Base-by-base conservation (phyloP, 1,140 invertebrate genomes). In the Agrilus planipennis region DNA sequence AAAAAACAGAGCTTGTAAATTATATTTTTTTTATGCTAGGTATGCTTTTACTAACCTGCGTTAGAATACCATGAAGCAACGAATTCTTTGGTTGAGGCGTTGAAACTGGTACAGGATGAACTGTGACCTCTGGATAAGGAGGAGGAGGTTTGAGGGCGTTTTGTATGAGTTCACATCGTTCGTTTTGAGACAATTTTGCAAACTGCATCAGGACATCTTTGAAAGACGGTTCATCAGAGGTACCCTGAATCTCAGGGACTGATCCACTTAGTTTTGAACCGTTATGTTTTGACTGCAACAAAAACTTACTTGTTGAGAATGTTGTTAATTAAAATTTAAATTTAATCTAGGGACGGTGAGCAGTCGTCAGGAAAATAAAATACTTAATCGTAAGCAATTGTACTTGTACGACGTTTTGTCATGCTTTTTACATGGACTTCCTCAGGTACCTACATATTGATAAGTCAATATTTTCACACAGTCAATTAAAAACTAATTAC, bases 121-220 rank as follows among this genome's bases (percentile, higher is more conserved):
- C 63, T 1, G 80, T 83, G 18, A 84, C 81, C 57, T 84, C 81
- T 0, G 80, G 80, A 63, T 81, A 84, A 32, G 79, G 78, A 2
- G 77, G 74, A 11, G 74, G 67, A 36, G 52, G 51, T 29, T 48
- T 43, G 11, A 48, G 43, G 10, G 49, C 37, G 43, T 50, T 49
- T 30, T 55, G 45, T 17, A 57, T 41, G 2, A 57, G 38, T 61
- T 68, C 69, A 54, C 69, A 65, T 34, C 65, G 64, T 45, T 74
- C 70, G 47, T 62, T 69, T 44, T 58, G 54, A 9, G 58, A 57
- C 58, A 72, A 62, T 59, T 79, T 82, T 2, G 80, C 79, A 54
- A 83, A 81, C 53, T 83, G 78, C 3, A 83, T 72, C n/a, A 84
- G 65, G 14, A 84, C 78, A 48, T 84, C 81, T 55, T 82, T 83